Percentiles rank a stretch among this genome's conserved stretches.
Evolutionary conservation across 2,888 invertebrate genomes (phyloP).

Genomic region (Leptothorax acervorum): DNA sequence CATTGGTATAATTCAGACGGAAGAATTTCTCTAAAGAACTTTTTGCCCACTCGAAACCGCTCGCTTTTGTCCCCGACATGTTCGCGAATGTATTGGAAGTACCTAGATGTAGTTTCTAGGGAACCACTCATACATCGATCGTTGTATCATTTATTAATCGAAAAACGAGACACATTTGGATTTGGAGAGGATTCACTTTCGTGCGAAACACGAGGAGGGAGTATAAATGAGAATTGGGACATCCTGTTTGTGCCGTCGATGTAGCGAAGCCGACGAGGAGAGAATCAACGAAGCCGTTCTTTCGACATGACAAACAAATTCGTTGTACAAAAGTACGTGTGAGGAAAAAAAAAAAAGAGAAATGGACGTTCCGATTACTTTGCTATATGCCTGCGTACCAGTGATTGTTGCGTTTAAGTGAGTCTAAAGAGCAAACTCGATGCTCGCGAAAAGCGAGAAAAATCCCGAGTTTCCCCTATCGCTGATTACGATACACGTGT

Average conservation of each 20-base stretch:
- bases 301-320: constrained; percentile 31
- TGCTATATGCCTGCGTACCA: constrained; percentile 33
- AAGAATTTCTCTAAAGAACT: neutral
- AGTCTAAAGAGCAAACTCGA: constrained; percentile 12
- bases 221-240: constrained; percentile 23
- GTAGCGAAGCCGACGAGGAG: constrained; percentile 30
- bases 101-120: neutral
- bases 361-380: constrained; percentile 25
- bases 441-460: neutral
- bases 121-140: neutral
- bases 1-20: neutral
- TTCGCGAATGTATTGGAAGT: neutral
- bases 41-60: neutral
- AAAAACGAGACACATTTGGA: constrained; percentile 40
- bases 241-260: constrained; percentile 25
- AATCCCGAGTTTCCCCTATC: neutral
- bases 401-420: constrained; percentile 32
- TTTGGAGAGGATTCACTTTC: neutral
- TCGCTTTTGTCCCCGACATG: neutral
- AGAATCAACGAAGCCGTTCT: constrained; percentile 41
- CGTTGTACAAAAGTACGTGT: constrained; percentile 39
- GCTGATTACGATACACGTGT: constrained; percentile 25
- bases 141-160: constrained; percentile 59
- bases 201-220: neutral
- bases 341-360: neutral